Base-by-base conservation (phyloP, 2,797 vertebrate species). In the Mallotus villosus region DNA sequence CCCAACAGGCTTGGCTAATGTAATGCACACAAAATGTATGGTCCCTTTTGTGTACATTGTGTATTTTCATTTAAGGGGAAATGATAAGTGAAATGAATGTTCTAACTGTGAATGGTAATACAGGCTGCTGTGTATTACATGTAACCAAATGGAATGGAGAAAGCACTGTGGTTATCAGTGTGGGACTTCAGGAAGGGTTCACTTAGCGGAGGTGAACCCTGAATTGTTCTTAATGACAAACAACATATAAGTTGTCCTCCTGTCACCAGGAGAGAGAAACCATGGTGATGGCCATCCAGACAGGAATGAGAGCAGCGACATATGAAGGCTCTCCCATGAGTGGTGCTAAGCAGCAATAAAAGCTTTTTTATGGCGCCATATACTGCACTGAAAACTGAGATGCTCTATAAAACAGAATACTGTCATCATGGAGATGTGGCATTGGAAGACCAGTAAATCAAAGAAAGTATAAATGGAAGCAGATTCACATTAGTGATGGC, bases 401-500 rank as follows among this genome's bases (percentile, higher is more conserved):
- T 29, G 75, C 77, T 81, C 77, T 75, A 79, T 82, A 82, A 84
- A 87, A 83, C 76, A 67, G 0, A 62, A 12, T 75, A 78, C 81
- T 70, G 76, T 88, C 84, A 75, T 86, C 85, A 86, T 89, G 82
- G 88, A 86, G 78, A 90, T 67, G 53, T 80, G 62, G 78, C 21
- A 53, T 68, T 59, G 62, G 76, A 79, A 46, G 62, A 71, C 73
- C 69, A 73, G 79, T 88, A 89, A 91, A 90, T 89, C 86, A 90
- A 78, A 77, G 73, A 24, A 80, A 74, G 79, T 88, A 86, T 87
- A 90, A 91, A 87, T 85, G 84, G 84, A 90, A 81, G 82, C 82
- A 73, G 81, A 83, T 83, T 80, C 83, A 78, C 89, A 91, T 92
- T 91, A 90, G 89, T 84, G 82, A 89, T 81, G 87, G 88, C 82